Percentiles rank a stretch among this genome's conserved stretches.
Evolutionary conservation across 1,140 invertebrate genomes (phyloP).

Genomic region (Zophobas atratus): DNA sequence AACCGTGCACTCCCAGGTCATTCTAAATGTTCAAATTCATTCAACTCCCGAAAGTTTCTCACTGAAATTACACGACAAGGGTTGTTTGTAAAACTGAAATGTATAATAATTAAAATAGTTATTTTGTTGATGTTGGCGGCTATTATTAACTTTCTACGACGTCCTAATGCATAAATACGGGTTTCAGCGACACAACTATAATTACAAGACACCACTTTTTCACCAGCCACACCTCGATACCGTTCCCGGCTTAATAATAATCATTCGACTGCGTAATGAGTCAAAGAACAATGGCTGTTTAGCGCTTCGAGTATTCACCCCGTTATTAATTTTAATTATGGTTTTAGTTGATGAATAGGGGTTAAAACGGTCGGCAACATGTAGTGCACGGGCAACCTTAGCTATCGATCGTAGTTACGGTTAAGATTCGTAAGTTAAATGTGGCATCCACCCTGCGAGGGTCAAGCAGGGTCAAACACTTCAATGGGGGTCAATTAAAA

Average conservation of each 20-base stretch:
- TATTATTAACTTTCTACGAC: no score
- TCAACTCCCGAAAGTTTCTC: background rate
- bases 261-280: background rate
- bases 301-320: background rate
- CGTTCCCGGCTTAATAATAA: background rate
- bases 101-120: constrained; percentile 14
- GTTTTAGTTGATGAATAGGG: constrained; percentile 21
- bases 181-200: no score
- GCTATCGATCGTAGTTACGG: background rate
- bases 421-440: constrained; percentile 31
- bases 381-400: constrained; percentile 6
- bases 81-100: constrained; percentile 5
- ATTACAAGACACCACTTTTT: no score
- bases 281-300: constrained; percentile 7
- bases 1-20: no score
- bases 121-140: background rate
- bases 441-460: constrained; percentile 31
- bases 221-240: no score
- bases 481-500: constrained; percentile 43
- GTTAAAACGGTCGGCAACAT: background rate
- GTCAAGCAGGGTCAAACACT: constrained; percentile 35
- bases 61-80: background rate
- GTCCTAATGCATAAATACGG: no score
- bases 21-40: no score
- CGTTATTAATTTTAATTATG: constrained; percentile 37